phyloP scores from a whole-genome alignment of 2,797 vertebrate species.

The Dromococcyx pavoninus region DNA sequence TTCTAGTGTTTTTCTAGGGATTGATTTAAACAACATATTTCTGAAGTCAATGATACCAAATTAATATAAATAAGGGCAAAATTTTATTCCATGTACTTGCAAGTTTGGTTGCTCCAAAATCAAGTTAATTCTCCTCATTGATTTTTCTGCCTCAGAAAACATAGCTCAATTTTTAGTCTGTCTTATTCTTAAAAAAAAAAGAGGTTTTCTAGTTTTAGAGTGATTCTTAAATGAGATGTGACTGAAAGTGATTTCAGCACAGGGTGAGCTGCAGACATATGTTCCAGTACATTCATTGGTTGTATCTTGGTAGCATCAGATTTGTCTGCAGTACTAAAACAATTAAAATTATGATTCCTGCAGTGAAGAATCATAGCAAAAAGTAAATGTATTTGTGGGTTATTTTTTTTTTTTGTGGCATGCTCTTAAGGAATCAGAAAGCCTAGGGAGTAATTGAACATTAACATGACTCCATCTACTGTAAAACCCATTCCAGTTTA shows the following conservation, averaged over 20 bases:
- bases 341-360: neutral
- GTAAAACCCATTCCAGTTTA: slow-evolving; percentile 64
- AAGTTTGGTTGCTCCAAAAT: neutral
- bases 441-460: slow-evolving; percentile 38
- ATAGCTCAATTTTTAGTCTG: neutral
- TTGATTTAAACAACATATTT: neutral
- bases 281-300: neutral
- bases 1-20: neutral
- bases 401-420: neutral
- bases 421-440: slow-evolving; percentile 35
- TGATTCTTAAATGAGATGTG: neutral
- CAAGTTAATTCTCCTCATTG: neutral
- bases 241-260: neutral
- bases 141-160: neutral
- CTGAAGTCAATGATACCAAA: neutral
- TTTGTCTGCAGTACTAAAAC: neutral
- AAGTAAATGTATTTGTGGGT: neutral
- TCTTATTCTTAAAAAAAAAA: neutral
- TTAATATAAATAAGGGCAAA: neutral
- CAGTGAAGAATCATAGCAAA: neutral
- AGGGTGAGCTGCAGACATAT: neutral
- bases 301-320: neutral
- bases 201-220: neutral
- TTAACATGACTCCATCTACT: slow-evolving; percentile 41
- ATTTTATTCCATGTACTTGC: neutral